phyloP scores from a whole-genome alignment of 2,888 invertebrate genomes.

The Serripes groenlandicus region DNA sequence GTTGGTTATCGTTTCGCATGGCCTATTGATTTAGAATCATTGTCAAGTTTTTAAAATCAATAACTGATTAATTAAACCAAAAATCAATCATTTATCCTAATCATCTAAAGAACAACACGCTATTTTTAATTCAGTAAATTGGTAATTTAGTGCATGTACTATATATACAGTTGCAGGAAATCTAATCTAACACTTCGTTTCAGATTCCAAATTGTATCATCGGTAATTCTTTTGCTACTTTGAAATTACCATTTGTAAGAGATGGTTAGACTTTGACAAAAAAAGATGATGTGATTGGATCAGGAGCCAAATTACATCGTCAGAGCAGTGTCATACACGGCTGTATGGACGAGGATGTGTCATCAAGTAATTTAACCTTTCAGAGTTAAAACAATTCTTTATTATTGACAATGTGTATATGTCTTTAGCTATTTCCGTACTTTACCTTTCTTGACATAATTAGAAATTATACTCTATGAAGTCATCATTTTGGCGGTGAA shows the following conservation, averaged over 20 bases:
- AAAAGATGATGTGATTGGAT: neutral
- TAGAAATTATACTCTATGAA: neutral
- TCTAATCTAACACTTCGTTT: conserved; percentile 9
- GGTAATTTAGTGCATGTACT: neutral
- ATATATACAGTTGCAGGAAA: neutral
- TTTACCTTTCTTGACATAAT: neutral
- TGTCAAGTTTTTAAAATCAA: too few relatives aligned
- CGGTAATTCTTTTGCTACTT: conserved; percentile 6
- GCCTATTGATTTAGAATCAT: too few relatives aligned
- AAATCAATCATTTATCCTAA: too few relatives aligned
- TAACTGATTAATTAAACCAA: too few relatives aligned
- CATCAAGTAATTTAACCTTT: neutral
- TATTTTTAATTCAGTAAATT: too few relatives aligned
- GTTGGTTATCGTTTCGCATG: too few relatives aligned
- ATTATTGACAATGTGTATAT: neutral
- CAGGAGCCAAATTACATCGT: neutral
- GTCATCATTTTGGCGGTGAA: too few relatives aligned
- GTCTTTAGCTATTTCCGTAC: neutral
- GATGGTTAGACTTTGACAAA: neutral
- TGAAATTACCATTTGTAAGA: neutral
- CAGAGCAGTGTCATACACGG: neutral
- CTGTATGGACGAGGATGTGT: conserved; percentile 9
- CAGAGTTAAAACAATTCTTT: neutral
- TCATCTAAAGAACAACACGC: too few relatives aligned
- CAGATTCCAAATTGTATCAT: conserved; percentile 2